Base-by-base conservation (phyloP, 2,888 invertebrate species). In the Leucoma salicis region DNA sequence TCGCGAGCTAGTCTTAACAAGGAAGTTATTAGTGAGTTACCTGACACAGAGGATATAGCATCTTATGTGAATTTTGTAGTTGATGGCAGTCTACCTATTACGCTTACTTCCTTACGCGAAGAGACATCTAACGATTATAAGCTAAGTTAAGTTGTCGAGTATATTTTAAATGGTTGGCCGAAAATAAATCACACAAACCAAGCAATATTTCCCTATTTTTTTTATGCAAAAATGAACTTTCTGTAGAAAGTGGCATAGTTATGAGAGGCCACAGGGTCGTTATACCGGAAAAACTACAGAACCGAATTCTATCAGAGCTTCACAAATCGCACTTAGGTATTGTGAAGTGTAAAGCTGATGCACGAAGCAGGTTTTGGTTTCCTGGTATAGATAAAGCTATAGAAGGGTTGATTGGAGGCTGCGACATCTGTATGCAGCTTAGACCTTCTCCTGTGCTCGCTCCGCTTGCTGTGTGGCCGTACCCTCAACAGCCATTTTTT, bases 291-390 rank as follows among this genome's bases (percentile, higher is more conserved):
- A 12, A 1, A 2, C 13, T 33, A 13, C 33, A 16, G 2, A 13
- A 0, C 1, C 15, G n/a, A 13, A 12, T 33, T 33, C n/a, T 33
- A 7, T 12, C 13, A 7, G 33, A 33, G 15, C 13, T 33, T n/a
- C 33, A 33, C n/a, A 21, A 1, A 3, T 21, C 33, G 2, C 21
- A 32, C n/a, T 32, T 32, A 16, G 32, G 32, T 6, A 32, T 32
- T 7, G 32, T 32, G 7, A 32, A 32, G 15, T 16, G 37, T 2
- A 42, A 42, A 3, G 10, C 33, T 0, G 42, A 42, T 12, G 39
- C 43, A 1, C 24, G 39, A 1, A 21, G 35, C 4, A 31, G 44
- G 4, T 2, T 44, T 32, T 44, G 44, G 39, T 44, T 39, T 6
- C 32, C 44, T 4, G 39, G 39, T 0, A 18, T 44, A 2, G 39